Conservation (phyloP, 35 echinoderm and acorn worm species). For the Apostichopus californicus region DNA sequence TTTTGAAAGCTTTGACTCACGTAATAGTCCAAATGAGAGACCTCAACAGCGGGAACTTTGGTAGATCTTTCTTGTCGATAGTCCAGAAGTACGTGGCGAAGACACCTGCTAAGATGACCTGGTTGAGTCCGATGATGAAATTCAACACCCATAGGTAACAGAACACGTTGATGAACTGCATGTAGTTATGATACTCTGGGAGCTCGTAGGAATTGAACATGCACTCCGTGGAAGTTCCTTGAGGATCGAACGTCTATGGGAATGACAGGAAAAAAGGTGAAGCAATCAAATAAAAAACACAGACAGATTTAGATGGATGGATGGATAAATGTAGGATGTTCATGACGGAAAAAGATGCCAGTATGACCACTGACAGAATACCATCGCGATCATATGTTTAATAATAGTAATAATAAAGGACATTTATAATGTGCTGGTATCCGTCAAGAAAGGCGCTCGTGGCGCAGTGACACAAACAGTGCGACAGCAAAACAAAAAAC, state of each 20-base stretch:
- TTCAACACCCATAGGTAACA: slow-evolving; percentile 83
- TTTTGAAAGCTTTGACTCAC: slow-evolving; percentile 26
- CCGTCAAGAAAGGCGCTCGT: too few relatives aligned
- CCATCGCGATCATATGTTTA: background rate
- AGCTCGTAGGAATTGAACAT: slow-evolving; percentile 74
- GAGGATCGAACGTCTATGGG: slow-evolving; percentile 34
- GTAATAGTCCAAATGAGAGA: slow-evolving; percentile 67
- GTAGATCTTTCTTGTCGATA: slow-evolving; percentile 77
- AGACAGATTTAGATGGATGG: too few relatives aligned
- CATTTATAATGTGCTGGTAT: too few relatives aligned
- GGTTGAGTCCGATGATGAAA: slow-evolving; percentile 73
- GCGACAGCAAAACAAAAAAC: too few relatives aligned
- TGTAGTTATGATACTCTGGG: slow-evolving; percentile 47
- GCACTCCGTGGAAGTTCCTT: slow-evolving; percentile 66
- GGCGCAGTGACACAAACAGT: too few relatives aligned
- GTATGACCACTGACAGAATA: too few relatives aligned
- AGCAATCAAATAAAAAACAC: too few relatives aligned
- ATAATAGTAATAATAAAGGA: too few relatives aligned
- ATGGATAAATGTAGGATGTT: too few relatives aligned
- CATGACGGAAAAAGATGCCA: too few relatives aligned
- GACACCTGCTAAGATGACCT: slow-evolving; percentile 85
- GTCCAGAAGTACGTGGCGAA: slow-evolving; percentile 93
- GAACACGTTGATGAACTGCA: slow-evolving; percentile 85
- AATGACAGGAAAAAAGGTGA: background rate
- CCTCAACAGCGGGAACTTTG: slow-evolving; percentile 67